Base-by-base conservation (phyloP, 2,797 vertebrate genomes). In the Urophycis tenuis region DNA sequence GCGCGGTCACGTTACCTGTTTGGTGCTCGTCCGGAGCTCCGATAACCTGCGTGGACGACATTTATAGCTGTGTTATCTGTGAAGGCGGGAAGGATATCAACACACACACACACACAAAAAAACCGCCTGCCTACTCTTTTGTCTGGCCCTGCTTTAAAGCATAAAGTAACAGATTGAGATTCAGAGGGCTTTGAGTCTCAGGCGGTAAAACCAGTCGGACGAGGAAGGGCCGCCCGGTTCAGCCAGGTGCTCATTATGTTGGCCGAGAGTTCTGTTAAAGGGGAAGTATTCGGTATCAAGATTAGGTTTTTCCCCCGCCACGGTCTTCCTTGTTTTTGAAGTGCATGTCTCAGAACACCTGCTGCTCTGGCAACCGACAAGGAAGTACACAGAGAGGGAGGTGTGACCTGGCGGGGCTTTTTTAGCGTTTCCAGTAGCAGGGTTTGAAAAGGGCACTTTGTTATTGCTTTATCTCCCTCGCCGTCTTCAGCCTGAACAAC, bases 171-270 rank as follows among this genome's bases (percentile, higher is more conserved):
- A 79, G 30, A 15, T 17, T 64, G 79, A 31, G 77, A 78, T 32
- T 70, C 3, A 49, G 15, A 32, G n/a, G 60, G 25, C 60, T 67
- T 25, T 67, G 60, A 67, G 60, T 3, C 60, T 1, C 1, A 25
- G 53, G n/a, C 8, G 25, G 25, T 29, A 12, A 82, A 93, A 92
- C 91, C 88, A 25, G 93, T 90, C 87, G 79, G 29, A 92, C 90
- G 2, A 93, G 92, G 91, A 93, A 92, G 83, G 12, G 70, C 29
- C 81, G 41, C 74, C 75, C 81, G 81, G 82, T 64, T 82, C 33
- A 81, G 75, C 74, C 53, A 22, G 19, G 1, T 34, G 33, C 31
- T 8, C 4, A 29, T 32, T 25, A 25, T 10, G 31, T 35, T n/a
- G 3, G 32, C 31, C n/a, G n/a, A n/a, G n/a, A n/a, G 33, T 29